Evolutionary conservation across 2,797 vertebrate species (phyloP), one percentile per base, ranked within the genome.

Genomic region (Tangara arthus): DNA sequence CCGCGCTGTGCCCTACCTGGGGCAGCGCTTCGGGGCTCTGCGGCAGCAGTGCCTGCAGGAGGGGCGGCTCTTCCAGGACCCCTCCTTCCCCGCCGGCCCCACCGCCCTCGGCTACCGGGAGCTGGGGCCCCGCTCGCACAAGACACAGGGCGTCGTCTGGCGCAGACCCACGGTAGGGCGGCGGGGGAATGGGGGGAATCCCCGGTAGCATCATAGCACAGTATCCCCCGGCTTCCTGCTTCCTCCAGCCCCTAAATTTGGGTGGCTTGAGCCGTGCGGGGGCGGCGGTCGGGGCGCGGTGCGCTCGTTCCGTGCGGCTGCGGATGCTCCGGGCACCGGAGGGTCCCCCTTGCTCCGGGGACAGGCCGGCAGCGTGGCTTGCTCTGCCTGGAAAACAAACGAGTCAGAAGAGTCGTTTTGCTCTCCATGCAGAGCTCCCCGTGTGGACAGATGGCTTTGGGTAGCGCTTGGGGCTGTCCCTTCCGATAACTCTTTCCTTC

Each of bases 121-220:
- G 56, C 95, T 99, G 96, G 99, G 99, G 18, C 97, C 98, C 1
- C 85, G 81, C 95, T 99, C 99, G 6, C 28, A 15, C 97, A 99
- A 99, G 94, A 98, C 97, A 19, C 98, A 98, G 8, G 99, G 98
- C 44, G 97, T 99, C 86, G 98, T 95, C 87, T 99, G 99, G 99
- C 98, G 98, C 95, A 98, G 98, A 93, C 98, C 98, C 35, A 96
- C 97, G 97, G 98, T 99, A 98, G 44, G 55, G 37, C 6, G 35
- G 50, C 16, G 12, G 34, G 22, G 34, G 1, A 10, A 21, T 2
- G 32, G 2, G 11, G 19, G 14, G 14, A 11, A 30, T 21, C 9
- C 26, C 3, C 24, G 5, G 64, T 11, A 24, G 37, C 37, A 19
- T 30, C 35, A 19, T 55, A n/a, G 15, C 21, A 3, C 34, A 2